Evolutionary conservation across 1,140 invertebrate genomes (phyloP).

Genomic region (Asbolus verrucosus): DNA sequence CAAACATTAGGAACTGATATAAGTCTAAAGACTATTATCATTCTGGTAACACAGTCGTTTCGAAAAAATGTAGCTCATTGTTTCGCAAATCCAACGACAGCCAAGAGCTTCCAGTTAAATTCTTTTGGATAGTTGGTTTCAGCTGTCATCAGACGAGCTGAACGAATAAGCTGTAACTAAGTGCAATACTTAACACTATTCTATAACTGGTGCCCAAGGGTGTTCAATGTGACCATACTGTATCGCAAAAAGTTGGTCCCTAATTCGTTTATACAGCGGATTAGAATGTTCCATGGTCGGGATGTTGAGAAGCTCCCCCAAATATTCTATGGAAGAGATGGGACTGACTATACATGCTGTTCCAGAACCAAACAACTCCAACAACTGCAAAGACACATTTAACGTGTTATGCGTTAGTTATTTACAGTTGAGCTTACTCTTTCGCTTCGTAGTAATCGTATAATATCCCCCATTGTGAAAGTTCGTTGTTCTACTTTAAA

Average conservation of each 20-base stretch:
- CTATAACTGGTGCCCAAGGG: constrained; percentile 77
- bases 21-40: no score
- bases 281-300: constrained; percentile 80
- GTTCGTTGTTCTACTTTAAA: constrained; percentile 85
- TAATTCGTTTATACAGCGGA: constrained; percentile 77
- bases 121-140: no score
- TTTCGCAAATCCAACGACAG: no score
- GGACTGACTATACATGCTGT: constrained; percentile 95
- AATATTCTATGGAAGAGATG: constrained; percentile 83
- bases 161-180: no score
- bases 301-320: constrained; percentile 74
- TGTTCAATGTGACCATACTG: constrained; percentile 88
- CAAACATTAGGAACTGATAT: no score
- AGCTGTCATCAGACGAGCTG: no score
- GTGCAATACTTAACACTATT: no score
- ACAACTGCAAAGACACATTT: constrained; percentile 72
- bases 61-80: no score
- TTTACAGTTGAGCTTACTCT: no score
- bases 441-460: constrained; percentile 80
- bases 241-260: constrained; percentile 83
- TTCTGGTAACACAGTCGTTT: no score
- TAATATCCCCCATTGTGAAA: constrained; percentile 89
- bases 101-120: no score
- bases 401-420: no score
- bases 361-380: constrained; percentile 95